Evolutionary conservation across 2,113 vertebrate species (phyloP).

Genomic region (Ascaphus truei): DNA sequence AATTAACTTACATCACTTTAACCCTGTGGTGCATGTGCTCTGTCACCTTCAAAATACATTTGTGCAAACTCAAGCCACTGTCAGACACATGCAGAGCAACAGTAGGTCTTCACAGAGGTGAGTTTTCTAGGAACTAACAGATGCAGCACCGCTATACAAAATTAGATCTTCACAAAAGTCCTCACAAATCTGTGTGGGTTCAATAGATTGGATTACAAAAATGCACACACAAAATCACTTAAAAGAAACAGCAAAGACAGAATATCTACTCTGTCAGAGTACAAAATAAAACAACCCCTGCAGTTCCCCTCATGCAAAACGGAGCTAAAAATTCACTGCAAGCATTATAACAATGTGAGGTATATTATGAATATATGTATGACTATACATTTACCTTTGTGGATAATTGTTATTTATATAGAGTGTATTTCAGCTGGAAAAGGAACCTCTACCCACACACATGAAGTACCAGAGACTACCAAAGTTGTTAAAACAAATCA

Average conservation of each 20-base stretch:
- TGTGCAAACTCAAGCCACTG: background rate
- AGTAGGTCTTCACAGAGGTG: background rate
- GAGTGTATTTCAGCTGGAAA: conserved; percentile 40
- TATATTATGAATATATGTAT: conserved; percentile 38
- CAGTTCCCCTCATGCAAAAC: conserved; percentile 26
- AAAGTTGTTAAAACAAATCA: conserved; percentile 70
- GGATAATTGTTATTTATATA: conserved; percentile 30
- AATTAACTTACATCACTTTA: background rate
- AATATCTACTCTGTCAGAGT: conserved; percentile 48
- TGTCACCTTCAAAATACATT: background rate
- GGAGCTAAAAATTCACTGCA: conserved; percentile 47
- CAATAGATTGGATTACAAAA: conserved; percentile 57
- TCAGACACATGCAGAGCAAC: background rate
- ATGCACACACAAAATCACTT: conserved; percentile 35
- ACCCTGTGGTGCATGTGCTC: background rate
- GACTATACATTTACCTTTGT: conserved; percentile 6
- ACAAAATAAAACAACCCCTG: conserved; percentile 28
- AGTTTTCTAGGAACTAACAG: background rate
- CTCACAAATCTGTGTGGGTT: conserved; percentile 56
- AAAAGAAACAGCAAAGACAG: conserved; percentile 43
- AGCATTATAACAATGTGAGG: conserved; percentile 41
- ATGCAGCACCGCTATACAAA: conserved; percentile 18
- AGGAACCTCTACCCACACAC: conserved; percentile 55
- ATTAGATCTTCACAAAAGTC: conserved; percentile 23
- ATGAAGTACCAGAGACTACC: conserved; percentile 59